Conservation (phyloP, 1,140 invertebrate species). For the Brachionus koreanus region DNA sequence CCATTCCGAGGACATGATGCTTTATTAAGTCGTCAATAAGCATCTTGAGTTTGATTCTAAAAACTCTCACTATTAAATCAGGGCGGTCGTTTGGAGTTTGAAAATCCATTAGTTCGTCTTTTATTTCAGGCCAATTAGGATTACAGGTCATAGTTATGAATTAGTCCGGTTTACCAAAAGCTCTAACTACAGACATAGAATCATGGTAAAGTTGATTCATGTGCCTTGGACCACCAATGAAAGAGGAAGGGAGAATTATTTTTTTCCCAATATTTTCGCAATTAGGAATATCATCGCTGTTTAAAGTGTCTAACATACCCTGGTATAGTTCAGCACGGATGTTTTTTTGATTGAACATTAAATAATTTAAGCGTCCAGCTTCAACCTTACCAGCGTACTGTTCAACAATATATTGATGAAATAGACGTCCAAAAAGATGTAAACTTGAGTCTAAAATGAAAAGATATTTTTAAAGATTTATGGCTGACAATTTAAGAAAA, state of each 20-base stretch:
- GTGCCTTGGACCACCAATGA: not conserved
- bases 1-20: conserved; percentile 51
- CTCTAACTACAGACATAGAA: conserved; percentile 46
- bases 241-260: conserved; percentile 12
- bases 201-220: conserved; percentile 45
- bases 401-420: conserved; percentile 3
- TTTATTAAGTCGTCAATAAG: conserved; percentile 58
- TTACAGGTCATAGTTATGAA: conserved; percentile 52
- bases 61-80: conserved; percentile 60
- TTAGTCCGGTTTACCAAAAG: conserved; percentile 46
- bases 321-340: conserved; percentile 2
- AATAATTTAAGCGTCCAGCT: conserved; percentile 49
- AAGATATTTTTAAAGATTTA: not conserved
- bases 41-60: conserved; percentile 59
- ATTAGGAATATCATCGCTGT: not conserved
- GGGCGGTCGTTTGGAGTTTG: conserved; percentile 53
- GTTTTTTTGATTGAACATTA: not conserved
- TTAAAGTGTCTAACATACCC: not conserved
- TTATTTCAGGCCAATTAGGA: conserved; percentile 54
- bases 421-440: not conserved
- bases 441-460: not conserved
- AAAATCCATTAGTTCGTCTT: conserved; percentile 45
- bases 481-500: not conserved
- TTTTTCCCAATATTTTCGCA: not conserved
- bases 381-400: conserved; percentile 49